Percentiles rank a stretch among this genome's conserved stretches.
Conservation (phyloP, 2,113 vertebrate genomes). For the Xyliphius kryptos region DNA sequence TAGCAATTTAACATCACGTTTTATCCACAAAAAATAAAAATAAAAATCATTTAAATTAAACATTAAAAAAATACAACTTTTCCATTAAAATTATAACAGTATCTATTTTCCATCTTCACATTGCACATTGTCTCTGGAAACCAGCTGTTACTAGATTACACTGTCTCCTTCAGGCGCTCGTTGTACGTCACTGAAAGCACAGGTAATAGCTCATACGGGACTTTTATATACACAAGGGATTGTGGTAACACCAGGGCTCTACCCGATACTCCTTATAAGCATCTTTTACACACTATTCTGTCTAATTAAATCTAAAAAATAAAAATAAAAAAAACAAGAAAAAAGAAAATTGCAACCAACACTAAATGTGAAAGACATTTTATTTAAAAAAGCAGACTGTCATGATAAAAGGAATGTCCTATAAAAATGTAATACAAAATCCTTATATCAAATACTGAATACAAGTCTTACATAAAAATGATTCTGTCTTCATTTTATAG, state of each 20-base stretch:
- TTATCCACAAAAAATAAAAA: too few species aligned
- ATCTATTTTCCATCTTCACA: slow-evolving; percentile 31
- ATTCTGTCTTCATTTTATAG: too few species aligned
- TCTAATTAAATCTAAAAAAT: background rate
- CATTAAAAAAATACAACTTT: too few species aligned
- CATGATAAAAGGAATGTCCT: background rate
- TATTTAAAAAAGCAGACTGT: background rate
- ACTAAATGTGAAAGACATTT: background rate
- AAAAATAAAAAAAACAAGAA: too few species aligned
- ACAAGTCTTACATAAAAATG: too few species aligned
- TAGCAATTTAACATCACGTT: too few species aligned
- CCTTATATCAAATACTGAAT: too few species aligned
- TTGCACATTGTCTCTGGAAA: slow-evolving; percentile 34
- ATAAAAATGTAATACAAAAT: too few species aligned
- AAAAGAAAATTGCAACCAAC: too few species aligned
- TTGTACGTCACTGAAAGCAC: slow-evolving; percentile 20
- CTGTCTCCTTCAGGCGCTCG: slow-evolving; percentile 15
- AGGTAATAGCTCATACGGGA: slow-evolving; percentile 35
- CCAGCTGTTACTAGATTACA: slow-evolving; percentile 40
- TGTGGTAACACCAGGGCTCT: slow-evolving; percentile 2
- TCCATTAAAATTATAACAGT: too few species aligned
- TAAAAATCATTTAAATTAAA: too few species aligned
- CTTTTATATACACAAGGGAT: slow-evolving; percentile 16
- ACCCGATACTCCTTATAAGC: slow-evolving; percentile 12
- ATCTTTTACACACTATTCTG: slow-evolving; percentile 1